Conservation (phyloP, 2,888 invertebrate species). For the Hesperia comma region DNA sequence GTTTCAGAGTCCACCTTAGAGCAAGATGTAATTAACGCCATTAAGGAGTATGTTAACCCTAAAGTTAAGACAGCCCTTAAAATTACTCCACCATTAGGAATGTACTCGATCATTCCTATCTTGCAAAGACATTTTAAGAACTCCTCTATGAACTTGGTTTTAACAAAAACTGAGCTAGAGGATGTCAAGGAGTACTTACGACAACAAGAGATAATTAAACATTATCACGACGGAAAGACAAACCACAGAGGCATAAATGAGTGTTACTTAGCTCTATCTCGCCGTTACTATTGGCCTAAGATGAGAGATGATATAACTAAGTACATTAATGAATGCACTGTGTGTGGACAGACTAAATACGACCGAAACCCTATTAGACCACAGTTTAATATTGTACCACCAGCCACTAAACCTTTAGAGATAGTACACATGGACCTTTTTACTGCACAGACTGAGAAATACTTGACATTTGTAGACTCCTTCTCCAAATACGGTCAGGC, state of each 20-base stretch:
- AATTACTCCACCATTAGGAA: conserved; percentile 31
- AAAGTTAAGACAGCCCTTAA: conserved; percentile 36
- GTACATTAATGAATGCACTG: conserved; percentile 41
- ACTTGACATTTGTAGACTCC: conserved; percentile 11
- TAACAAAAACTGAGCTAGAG: conserved; percentile 42
- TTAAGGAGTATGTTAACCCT: conserved; percentile 46
- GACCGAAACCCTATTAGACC: conserved; percentile 36
- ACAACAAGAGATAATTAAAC: conserved; percentile 45
- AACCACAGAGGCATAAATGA: conserved; percentile 6
- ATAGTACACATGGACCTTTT: conserved; percentile 37
- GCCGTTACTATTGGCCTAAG: conserved; percentile 34
- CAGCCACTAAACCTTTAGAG: conserved; percentile 37
- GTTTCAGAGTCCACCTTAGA: conserved; percentile 35
- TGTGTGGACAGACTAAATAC: conserved; percentile 38
- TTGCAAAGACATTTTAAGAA: conserved; percentile 41
- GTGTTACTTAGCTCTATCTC: neutral
- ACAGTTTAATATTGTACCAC: conserved; percentile 34
- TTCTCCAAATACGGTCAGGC: too few relatives aligned
- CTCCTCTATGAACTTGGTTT: conserved; percentile 42
- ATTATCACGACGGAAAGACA: conserved; percentile 24
- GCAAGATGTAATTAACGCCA: conserved; percentile 41
- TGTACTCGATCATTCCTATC: conserved; percentile 37
- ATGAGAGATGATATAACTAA: conserved; percentile 44
- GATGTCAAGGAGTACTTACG: conserved; percentile 43
- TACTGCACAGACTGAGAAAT: conserved; percentile 34